Conservation (phyloP, 2,797 vertebrate species). For the Hippopotamyrus pictus region DNA sequence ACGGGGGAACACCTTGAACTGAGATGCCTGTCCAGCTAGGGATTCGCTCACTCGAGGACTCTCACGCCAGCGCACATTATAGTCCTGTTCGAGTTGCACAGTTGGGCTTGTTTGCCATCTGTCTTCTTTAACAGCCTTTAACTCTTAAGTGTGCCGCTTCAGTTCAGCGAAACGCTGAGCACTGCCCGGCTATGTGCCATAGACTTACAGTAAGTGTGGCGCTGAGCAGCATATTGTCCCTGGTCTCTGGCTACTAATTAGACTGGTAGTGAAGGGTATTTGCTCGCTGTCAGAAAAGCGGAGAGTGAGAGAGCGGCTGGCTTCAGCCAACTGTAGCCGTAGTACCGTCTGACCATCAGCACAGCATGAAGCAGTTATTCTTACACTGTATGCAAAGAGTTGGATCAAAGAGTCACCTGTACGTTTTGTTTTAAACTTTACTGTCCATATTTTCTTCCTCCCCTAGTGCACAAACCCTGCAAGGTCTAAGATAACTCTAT, state of each 20-base stretch:
- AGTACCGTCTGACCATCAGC: not conserved
- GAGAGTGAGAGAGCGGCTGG: not conserved
- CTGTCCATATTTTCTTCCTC: not conserved
- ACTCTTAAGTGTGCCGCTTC: conserved; percentile 1
- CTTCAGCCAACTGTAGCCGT: not conserved
- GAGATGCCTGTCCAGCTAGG: not conserved
- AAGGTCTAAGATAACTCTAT: not conserved
- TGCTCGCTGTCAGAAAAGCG: conserved; percentile 4
- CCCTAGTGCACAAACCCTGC: not conserved
- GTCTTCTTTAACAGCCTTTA: conserved; percentile 14
- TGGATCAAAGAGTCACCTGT: not conserved
- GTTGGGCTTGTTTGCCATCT: conserved; percentile 11
- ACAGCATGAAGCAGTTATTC: not conserved
- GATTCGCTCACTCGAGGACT: not conserved
- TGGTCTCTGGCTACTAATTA: conserved; percentile 9
- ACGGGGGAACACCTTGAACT: not conserved
- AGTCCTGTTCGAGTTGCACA: not conserved
- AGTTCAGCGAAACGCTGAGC: not conserved
- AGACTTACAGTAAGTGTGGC: not conserved
- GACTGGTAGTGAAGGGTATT: conserved; percentile 8
- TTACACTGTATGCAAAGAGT: not conserved
- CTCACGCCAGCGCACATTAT: not conserved
- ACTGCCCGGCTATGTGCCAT: not conserved
- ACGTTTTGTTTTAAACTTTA: not conserved
- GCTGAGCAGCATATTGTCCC: conserved; percentile 9